Base-by-base conservation (phyloP, 2,113 vertebrate genomes). In the Eleginops maclovinus region DNA sequence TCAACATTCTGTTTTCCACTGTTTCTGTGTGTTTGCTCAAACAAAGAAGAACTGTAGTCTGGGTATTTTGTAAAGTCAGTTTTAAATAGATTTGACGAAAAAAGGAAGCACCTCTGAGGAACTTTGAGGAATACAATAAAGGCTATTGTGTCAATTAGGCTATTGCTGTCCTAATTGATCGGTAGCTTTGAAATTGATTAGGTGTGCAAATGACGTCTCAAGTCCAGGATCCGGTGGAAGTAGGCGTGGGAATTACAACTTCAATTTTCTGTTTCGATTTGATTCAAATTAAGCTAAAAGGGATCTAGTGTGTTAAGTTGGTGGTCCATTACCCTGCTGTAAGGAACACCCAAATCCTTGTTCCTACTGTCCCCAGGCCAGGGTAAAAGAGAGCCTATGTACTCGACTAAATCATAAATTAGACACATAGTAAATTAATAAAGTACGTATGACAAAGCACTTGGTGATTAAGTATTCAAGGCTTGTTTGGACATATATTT, bases 391-490 rank as follows among this genome's bases (percentile, higher is more conserved):
- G 26, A 75, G 43, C 43, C 43, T 46, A 22, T 8, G 62, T 16
- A 13, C 12, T 77, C 49, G 55, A 60, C 31, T 61, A 43, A 85
- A 77, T 70, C 65, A 63, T 15, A 67, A 58, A n/a, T 56, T n/a
- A 72, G 17, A 70, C 15, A 65, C 50, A 66, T 49, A 6, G 58
- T 40, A 85, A 79, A 72, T 76, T 75, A 54, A 67, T 68, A 75
- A 64, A 81, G 62, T 54, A 13, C 60, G 67, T 26, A 71, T 36
- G 51, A 84, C 74, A 53, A 65, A 92, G 93, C 93, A 94, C 94
- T 94, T 94, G 82, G 91, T 93, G 93, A 92, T 87, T 84, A 85
- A 87, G 79, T 70, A 77, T 92, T 90, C 79, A 84, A 81, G 79
- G 74, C 86, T 85, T 55, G 56, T 77, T 72, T 84, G 50, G 64